Base-by-base conservation (phyloP, 2,797 vertebrate species). In the Nasua narica region DNA sequence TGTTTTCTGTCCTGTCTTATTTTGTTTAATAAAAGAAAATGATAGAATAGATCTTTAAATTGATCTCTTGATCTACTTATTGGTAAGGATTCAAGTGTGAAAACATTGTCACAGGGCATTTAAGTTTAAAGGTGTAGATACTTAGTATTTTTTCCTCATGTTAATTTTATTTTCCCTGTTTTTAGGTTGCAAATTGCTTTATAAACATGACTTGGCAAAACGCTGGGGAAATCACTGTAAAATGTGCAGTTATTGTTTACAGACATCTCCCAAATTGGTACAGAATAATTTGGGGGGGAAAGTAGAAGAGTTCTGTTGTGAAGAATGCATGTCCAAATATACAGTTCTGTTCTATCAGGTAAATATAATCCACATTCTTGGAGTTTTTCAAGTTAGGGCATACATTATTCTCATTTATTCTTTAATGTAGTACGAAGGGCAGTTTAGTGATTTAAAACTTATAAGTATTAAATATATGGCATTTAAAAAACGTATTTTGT, bases 321-420 rank as follows among this genome's bases (percentile, higher is more conserved):
- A 99, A 70, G 99, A 99, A 0, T 99, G 99, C 98, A 98, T 99
- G 98, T 99, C 99, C 79, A 99, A 99, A 69, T 99, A 99, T 97
- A 99, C 99, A n/a, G 99, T 99, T 98, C 98, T 99, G 88, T 99
- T 99, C 98, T 99, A 99, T 98, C 99, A 99, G 97, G 99, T 99
- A 98, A 98, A 96, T 87, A 40, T 0, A 46, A 35, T 70, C 74
- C n/a, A 85, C 2, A 4, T 50, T 74, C 29, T 25, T 90, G 23
- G 6, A 29, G 14, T 77, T 90, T 96, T 79, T 94, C 27, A 58
- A 88, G 29, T 69, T n/a, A 87, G 27, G 14, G 5, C 11, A 48
- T 92, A 70, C 70, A 19, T 76, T 90, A 77, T 52, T 67, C 29
- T 40, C 7, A 70, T 91, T 70, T 70, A 69, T 74, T 85, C 32